These are phyloP conservation scores for Sarcophaga variegata DNA, from an alignment of 2,888 invertebrate species.

Conservation along the genomic window DNA sequence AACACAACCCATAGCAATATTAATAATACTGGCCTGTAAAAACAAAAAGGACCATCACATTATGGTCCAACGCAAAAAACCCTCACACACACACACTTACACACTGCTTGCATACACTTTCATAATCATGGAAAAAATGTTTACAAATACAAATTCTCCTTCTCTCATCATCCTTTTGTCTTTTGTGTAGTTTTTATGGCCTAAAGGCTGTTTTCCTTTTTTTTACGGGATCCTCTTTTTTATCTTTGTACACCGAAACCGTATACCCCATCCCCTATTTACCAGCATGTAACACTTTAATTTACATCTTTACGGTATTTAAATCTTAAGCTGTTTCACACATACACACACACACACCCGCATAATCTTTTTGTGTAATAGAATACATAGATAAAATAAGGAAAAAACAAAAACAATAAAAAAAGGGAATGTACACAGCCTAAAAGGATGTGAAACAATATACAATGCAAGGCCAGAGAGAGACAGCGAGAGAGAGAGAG, in stretches of 20 bases:
- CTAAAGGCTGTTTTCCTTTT: slow-evolving; percentile 14
- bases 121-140: not conserved
- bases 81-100: not conserved
- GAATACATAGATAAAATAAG: slow-evolving; percentile 1
- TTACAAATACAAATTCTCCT: not conserved
- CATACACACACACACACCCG: not conserved
- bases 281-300: slow-evolving; percentile 45
- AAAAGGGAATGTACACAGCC: no score
- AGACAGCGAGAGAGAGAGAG: no score
- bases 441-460: no score
- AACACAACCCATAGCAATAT: slow-evolving; percentile 34
- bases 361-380: slow-evolving; percentile 30
- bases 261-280: not conserved
- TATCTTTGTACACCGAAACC: no score
- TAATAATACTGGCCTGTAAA: slow-evolving; percentile 35
- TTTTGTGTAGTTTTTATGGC: slow-evolving; percentile 36
- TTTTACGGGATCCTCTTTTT: slow-evolving; percentile 5
- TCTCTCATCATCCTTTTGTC: slow-evolving; percentile 16
- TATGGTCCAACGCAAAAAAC: slow-evolving; percentile 21
- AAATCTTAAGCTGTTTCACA: slow-evolving; percentile 44
- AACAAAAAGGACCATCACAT: slow-evolving; percentile 39
- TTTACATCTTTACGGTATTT: slow-evolving; percentile 56
- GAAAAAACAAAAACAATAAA: not conserved
- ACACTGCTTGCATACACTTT: not conserved
- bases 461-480: no score